Percentiles rank a stretch among this genome's conserved stretches.
Evolutionary conservation across 2,888 invertebrate species (phyloP).

Genomic region (Ectropis crepuscularia): DNA sequence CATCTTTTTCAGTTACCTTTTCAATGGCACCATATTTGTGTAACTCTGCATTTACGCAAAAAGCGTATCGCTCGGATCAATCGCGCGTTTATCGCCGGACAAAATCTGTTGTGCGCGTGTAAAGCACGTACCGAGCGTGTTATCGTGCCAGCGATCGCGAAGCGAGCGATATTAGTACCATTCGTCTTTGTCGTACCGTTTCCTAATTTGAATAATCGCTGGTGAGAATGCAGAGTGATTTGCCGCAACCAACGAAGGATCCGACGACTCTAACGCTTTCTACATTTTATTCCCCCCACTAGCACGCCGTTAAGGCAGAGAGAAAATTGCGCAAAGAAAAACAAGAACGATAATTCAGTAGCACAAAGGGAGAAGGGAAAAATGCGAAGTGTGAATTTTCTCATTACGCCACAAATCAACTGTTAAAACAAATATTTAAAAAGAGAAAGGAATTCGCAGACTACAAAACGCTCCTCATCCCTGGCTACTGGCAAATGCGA

Average conservation of each 20-base stretch:
- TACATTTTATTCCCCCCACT: conserved; percentile 28
- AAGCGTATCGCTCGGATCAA: conserved; percentile 80
- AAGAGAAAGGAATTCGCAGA: conserved; percentile 79
- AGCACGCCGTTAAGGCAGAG: conserved; percentile 25
- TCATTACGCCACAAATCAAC: conserved; percentile 83
- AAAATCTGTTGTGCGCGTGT: conserved; percentile 81
- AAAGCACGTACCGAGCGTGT: conserved; percentile 70
- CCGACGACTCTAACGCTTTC: conserved; percentile 44
- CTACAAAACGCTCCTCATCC: conserved; percentile 79
- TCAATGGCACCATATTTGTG: conserved; percentile 50
- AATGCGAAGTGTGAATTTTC: conserved; percentile 78
- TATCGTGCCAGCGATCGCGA: conserved; percentile 76
- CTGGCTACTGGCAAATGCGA: conserved; percentile 81
- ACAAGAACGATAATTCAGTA: conserved; percentile 56
- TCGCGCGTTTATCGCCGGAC: conserved; percentile 74
- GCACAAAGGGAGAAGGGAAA: conserved; percentile 61
- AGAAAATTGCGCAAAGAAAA: conserved; percentile 45
- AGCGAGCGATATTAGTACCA: conserved; percentile 80
- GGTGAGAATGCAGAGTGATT: conserved; percentile 81
- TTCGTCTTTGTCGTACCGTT: conserved; percentile 84
- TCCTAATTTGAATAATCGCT: conserved; percentile 84
- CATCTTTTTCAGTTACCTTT: too few species aligned
- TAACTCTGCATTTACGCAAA: conserved; percentile 80
- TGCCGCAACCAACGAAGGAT: conserved; percentile 61
- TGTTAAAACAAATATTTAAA: conserved; percentile 83